A percentile compares a stretch with the other conserved stretches of the same genome.
Conservation (phyloP, 2,888 invertebrate species). For the Ochlodes sylvanus region DNA sequence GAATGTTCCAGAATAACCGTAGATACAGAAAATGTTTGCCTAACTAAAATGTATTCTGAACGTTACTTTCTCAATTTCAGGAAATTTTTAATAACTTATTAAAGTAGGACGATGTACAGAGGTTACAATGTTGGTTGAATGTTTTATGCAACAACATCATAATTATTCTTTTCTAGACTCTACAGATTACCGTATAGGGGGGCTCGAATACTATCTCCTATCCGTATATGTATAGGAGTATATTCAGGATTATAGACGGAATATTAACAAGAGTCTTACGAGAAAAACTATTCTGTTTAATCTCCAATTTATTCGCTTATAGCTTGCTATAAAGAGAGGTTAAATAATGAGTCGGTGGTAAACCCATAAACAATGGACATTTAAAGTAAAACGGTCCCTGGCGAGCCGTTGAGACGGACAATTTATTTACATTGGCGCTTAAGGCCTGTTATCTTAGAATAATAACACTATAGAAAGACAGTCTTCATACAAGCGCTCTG, state of each 20-base stretch:
- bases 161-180: no score
- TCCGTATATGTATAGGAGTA: no score
- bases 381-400: conserved; percentile 8
- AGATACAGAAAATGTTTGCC: conserved; percentile 5
- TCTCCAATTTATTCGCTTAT: no score
- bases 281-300: no score
- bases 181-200: no score
- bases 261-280: no score
- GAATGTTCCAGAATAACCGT: conserved; percentile 1
- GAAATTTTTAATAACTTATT: neutral
- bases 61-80: conserved; percentile 6
- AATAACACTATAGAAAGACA: no score
- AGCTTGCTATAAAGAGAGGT: neutral
- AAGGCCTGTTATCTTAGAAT: neutral
- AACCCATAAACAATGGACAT: conserved; percentile 18
- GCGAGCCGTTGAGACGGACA: neutral
- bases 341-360: conserved; percentile 1
- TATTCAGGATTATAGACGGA: no score
- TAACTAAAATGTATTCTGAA: conserved; percentile 5
- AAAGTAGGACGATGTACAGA: neutral
- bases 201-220: no score
- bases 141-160: no score
- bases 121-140: neutral
- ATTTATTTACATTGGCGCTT: conserved; percentile 16
- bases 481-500: no score